Base-by-base conservation (phyloP, 2,797 vertebrate species). In the Oceanodroma leucorhoa region DNA sequence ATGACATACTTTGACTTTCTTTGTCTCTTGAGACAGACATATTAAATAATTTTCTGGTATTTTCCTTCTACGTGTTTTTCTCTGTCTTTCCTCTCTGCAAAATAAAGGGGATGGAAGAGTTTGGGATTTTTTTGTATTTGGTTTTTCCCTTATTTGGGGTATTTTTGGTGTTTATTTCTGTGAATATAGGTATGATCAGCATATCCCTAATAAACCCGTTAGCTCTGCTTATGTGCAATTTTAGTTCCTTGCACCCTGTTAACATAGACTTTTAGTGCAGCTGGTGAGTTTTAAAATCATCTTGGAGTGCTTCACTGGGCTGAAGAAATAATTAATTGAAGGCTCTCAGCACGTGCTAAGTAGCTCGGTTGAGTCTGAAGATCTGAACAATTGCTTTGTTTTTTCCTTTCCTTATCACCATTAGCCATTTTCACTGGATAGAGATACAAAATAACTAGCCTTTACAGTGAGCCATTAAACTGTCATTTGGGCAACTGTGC, bases 401-500 rank as follows among this genome's bases (percentile, higher is more conserved):
- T 97, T 97, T 94, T 91, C 95, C 89, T 96, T 96, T 96, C 95
- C 97, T 97, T 97, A 98, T 98, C 98, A 97, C 98, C 97, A 96
- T 98, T 97, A 98, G 97, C 98, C 97, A 94, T 97, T 98, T 97
- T 96, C 95, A 15, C 66, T 95, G 97, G 98, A 98, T 97, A 97
- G 97, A 98, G 98, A 98, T 98, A 97, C 97, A 97, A 98, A 98
- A 98, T 98, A 98, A 98, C 97, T 98, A 98, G 97, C 97, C 95
- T 97, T 98, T 97, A 97, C 97, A 94, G 95, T 96, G 98, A 97
- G 95, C 97, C 98, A 98, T 98, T 98, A 98, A 98, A 98, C 98
- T 98, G 98, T 98, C 97, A 95, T 98, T 98, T 98, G 98, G 96
- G 96, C 98, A 98, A 98, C 98, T 98, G 98, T 96, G 98, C 98